These are phyloP conservation scores for Lipotes vexillifer DNA, from an alignment of 2,113 vertebrate genomes.

Conservation along the genomic window DNA sequence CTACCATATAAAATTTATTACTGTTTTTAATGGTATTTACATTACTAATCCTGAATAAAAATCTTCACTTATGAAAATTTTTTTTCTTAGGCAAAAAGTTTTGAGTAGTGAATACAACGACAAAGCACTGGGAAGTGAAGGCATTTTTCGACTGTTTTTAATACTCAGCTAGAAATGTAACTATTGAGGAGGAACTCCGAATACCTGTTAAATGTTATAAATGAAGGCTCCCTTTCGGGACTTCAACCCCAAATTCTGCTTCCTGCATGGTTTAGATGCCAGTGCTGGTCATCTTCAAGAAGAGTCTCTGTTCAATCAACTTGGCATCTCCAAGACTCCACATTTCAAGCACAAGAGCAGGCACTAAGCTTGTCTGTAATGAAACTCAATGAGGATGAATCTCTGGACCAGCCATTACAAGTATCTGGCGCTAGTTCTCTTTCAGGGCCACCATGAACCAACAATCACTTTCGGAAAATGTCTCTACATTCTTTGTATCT, in stretches of 20 bases:
- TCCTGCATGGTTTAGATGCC: too few species aligned
- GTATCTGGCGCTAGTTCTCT: background rate
- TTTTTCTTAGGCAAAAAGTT: background rate
- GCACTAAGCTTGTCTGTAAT: background rate
- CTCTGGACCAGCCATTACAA: background rate
- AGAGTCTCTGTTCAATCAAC: background rate
- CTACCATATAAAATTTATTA: background rate
- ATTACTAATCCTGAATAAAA: background rate
- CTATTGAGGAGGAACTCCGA: rapidly evolving
- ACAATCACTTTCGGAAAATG: background rate
- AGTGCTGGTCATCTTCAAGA: background rate
- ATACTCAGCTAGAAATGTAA: background rate
- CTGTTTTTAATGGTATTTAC: background rate
- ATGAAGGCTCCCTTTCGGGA: too few species aligned
- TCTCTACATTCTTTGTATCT: background rate
- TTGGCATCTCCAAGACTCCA: background rate
- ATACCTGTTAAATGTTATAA: background rate
- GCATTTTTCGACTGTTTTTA: background rate
- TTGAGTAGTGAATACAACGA: background rate
- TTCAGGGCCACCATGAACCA: background rate
- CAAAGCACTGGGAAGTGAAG: background rate
- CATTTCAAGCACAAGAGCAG: background rate
- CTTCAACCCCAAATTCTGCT: background rate
- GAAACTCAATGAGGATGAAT: background rate
- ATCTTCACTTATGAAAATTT: background rate